A percentile compares a stretch with the other conserved stretches of the same genome.
These are phyloP conservation scores for Eupleurogrammus muticus DNA, from an alignment of 2,797 vertebrate species.

Conservation along the genomic window DNA sequence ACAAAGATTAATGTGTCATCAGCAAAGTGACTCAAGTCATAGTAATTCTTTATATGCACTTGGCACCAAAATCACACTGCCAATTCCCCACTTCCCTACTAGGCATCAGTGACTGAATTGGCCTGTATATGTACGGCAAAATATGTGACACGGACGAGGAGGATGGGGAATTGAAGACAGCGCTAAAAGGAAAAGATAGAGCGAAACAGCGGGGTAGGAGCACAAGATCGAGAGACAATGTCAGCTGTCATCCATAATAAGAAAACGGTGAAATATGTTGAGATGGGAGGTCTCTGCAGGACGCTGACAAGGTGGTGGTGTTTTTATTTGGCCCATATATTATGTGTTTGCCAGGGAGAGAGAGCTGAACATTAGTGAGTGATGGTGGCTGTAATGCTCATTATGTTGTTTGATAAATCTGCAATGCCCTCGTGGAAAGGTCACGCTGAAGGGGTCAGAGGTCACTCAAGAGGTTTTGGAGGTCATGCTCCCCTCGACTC, in stretches of 20 bases:
- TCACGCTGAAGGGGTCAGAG: slow-evolving; percentile 60
- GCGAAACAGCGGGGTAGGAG: slow-evolving; percentile 30
- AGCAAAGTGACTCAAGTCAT: slow-evolving; percentile 17
- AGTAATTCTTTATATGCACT: slow-evolving; percentile 12
- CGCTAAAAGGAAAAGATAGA: slow-evolving; percentile 26
- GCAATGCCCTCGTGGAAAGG: slow-evolving; percentile 49
- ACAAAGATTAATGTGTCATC: slow-evolving; percentile 17
- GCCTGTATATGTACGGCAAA: slow-evolving; percentile 11
- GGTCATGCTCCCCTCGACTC: slow-evolving; percentile 46
- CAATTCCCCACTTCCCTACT: slow-evolving; percentile 2
- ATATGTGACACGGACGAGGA: slow-evolving; percentile 19
- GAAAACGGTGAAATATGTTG: slow-evolving; percentile 51
- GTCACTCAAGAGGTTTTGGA: slow-evolving; percentile 47
- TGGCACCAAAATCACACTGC: slow-evolving; percentile 20
- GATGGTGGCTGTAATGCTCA: slow-evolving; percentile 66
- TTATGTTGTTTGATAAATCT: slow-evolving; percentile 78
- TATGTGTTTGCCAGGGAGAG: slow-evolving; percentile 29
- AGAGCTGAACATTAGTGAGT: slow-evolving; percentile 46
- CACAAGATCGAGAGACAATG: slow-evolving; percentile 44
- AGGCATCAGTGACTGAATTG: slow-evolving; percentile 9
- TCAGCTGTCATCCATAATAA: slow-evolving; percentile 58
- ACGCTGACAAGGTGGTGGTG: slow-evolving; percentile 38
- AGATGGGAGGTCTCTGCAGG: slow-evolving; percentile 40
- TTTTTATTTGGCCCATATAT: slow-evolving; percentile 60
- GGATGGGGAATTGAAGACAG: slow-evolving; percentile 21